phyloP scores from a whole-genome alignment of 1,140 invertebrate species.

The Polyergus mexicanus region DNA sequence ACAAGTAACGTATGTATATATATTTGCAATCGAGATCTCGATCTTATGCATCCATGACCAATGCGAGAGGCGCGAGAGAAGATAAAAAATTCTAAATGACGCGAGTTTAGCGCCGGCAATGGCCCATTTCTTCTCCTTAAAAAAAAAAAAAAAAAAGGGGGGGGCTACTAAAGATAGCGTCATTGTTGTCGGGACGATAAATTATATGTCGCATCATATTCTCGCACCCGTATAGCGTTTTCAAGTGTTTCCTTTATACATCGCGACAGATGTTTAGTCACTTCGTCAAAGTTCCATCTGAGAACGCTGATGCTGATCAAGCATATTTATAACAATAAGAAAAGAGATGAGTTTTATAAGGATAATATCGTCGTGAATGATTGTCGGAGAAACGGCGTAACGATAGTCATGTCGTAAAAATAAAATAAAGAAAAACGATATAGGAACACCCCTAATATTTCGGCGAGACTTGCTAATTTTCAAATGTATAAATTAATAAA shows the following conservation, averaged over 20 bases:
- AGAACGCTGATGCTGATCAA: no score
- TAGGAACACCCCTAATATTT: background rate
- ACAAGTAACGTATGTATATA: background rate
- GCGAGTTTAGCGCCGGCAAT: background rate
- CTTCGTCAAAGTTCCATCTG: background rate
- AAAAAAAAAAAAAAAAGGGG: no score
- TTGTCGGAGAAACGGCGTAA: background rate
- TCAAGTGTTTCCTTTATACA: background rate
- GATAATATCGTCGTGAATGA: background rate
- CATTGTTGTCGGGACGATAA: background rate
- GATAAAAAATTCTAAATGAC: background rate
- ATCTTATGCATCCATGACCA: constrained; percentile 1
- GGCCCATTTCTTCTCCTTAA: background rate
- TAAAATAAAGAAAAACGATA: background rate
- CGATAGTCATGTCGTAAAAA: background rate
- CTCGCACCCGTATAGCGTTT: background rate
- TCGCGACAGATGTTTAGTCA: background rate
- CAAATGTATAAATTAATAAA: no score
- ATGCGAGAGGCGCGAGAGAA: constrained; percentile 16
- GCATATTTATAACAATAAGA: background rate
- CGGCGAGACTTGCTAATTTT: no score
- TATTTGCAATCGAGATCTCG: background rate
- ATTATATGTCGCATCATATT: background rate
- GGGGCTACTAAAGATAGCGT: background rate
- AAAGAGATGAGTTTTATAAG: background rate